phyloP scores from a whole-genome alignment of 2,113 vertebrate genomes.

The Channa maculata region DNA sequence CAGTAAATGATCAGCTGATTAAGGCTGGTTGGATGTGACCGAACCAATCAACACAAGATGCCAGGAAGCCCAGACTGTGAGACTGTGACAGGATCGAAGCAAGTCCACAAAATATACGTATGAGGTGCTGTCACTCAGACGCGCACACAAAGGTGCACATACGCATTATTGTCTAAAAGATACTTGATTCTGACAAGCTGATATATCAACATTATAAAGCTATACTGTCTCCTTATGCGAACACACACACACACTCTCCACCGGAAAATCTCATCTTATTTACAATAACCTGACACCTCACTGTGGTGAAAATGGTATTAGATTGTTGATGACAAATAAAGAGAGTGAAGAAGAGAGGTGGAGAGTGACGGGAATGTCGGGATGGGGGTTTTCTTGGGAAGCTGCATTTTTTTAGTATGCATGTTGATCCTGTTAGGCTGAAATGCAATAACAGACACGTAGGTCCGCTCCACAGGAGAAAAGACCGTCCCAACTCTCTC shows the following conservation, averaged over 20 bases:
- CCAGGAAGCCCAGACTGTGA: constrained; percentile 34
- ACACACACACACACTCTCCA: constrained; percentile 40
- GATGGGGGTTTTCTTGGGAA: constrained; percentile 68
- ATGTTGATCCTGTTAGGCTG: constrained; percentile 83
- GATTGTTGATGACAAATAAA: constrained; percentile 82
- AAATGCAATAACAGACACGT: constrained; percentile 82
- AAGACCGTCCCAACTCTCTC: constrained; percentile 79
- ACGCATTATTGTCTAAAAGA: constrained; percentile 70
- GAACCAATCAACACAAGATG: constrained; percentile 66
- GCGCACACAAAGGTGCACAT: constrained; percentile 48
- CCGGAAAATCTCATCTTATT: constrained; percentile 78
- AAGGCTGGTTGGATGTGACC: constrained; percentile 75
- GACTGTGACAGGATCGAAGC: constrained; percentile 67
- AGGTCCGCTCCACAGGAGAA: constrained; percentile 72
- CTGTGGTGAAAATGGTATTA: constrained; percentile 77
- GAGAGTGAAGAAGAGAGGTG: constrained; percentile 67
- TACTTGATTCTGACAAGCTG: constrained; percentile 81
- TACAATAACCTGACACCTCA: constrained; percentile 80
- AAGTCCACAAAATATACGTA: constrained; percentile 52
- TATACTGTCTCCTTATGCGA: constrained; percentile 53
- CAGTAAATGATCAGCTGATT: constrained; percentile 76
- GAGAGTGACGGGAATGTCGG: constrained; percentile 71
- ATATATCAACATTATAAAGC: constrained; percentile 84
- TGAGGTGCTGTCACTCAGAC: constrained; percentile 72
- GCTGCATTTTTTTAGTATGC: constrained; percentile 79